phyloP scores from a whole-genome alignment of 2,113 vertebrate genomes.

The Athene noctua region DNA sequence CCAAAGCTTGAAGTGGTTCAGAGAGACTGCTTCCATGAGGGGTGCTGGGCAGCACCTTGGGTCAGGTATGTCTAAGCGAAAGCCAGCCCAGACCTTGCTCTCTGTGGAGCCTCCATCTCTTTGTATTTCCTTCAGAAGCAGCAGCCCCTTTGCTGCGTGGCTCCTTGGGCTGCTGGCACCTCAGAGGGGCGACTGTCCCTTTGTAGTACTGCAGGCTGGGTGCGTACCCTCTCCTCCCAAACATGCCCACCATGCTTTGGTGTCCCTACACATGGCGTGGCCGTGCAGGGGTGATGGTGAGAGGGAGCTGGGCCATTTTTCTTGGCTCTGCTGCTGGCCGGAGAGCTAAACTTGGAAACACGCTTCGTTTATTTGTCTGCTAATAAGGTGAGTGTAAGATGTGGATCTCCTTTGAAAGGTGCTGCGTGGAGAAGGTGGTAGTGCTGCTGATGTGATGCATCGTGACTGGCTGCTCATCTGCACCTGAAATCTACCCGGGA shows the following conservation, averaged over 20 bases:
- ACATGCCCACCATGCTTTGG: accelerated
- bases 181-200: accelerated
- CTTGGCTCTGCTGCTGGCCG: background rate
- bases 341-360: background rate
- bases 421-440: background rate
- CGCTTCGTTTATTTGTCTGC: accelerated
- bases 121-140: background rate
- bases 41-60: background rate
- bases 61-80: background rate
- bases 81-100: background rate
- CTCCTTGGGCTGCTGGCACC: background rate
- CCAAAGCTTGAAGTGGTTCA: background rate
- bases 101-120: background rate
- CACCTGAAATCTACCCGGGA: background rate
- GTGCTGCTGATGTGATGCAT: accelerated
- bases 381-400: background rate
- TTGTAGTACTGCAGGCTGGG: background rate
- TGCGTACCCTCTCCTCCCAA: background rate
- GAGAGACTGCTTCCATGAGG: background rate
- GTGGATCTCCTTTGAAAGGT: background rate
- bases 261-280: background rate
- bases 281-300: background rate
- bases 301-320: background rate
- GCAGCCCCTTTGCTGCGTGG: background rate
- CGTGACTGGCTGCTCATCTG: background rate